Base-by-base conservation (phyloP, 2,888 invertebrate species). In the Pammene fasciana region DNA sequence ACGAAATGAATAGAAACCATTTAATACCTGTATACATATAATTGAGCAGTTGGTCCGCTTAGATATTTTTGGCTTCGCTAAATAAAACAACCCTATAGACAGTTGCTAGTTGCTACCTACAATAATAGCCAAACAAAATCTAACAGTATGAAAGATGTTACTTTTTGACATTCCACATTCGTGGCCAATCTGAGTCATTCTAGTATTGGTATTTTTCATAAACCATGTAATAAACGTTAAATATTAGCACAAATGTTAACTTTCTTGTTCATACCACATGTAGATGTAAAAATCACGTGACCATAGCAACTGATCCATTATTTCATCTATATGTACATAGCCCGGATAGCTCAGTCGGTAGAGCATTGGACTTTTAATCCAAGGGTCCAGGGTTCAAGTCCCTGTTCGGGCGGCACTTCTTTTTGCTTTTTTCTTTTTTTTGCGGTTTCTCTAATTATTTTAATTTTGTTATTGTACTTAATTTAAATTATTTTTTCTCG, bases 381-480 rank as follows among this genome's bases (percentile, higher is more conserved):
- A 95, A 95, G 94, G 95, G 95, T 95, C 95, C 94, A 94, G 94
- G 95, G 95, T 95, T 95, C 95, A 95, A 95, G 95, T 94, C 95
- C 95, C 95, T 95, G 94, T 94, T 94, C 94, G 94, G 94, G 94
- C 94, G 94, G 72, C 38, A 55, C 8, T 4, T 5, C 16, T 59
- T 72, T 72, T 72, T 72, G 59, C 41, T 4, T 65, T 70, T 65
- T 64, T n/a, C 16, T 45, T 11, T 64, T n/a, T 26, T 50, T 6
- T 52, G 18, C 5, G 13, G 8, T 57, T 61, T 38, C 43, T 54
- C 18, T 57, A 0, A 43, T 26, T 26, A 26, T 26, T n/a, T n/a
- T 26, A 26, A 26, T 26, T 26, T 3, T 26, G 26, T 26, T 3
- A 1, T 26, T 26, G 4, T 26, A 26, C 26, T 26, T 26, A 26